Evolutionary conservation across 2,113 vertebrate genomes (phyloP).

Genomic region (Hyla sarda): DNA sequence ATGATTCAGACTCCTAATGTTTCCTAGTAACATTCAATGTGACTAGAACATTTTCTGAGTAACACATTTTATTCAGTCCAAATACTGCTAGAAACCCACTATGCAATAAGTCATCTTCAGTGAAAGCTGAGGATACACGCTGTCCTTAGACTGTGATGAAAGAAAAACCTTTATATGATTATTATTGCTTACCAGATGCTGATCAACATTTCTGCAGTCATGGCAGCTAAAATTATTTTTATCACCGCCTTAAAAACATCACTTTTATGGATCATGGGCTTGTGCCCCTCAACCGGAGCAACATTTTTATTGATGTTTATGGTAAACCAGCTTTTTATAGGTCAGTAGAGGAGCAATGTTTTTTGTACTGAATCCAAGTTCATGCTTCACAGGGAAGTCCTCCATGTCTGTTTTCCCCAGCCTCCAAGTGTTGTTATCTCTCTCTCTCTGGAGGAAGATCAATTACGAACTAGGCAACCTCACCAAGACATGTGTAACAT

Average conservation of each 20-base stretch:
- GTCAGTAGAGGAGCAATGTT: neutral
- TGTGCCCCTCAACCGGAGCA: neutral
- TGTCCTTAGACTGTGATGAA: neutral
- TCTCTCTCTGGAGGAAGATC: neutral
- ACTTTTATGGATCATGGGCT: neutral
- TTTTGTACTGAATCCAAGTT: neutral
- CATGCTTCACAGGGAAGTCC: neutral
- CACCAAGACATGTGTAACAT: neutral
- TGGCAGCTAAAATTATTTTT: neutral
- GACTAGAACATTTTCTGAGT: neutral
- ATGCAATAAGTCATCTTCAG: neutral
- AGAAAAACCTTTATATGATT: neutral
- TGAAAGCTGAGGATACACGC: neutral
- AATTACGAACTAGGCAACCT: neutral
- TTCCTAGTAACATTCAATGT: conserved; percentile 7
- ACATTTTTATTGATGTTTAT: neutral
- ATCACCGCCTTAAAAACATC: neutral
- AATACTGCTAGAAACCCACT: neutral
- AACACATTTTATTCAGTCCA: neutral
- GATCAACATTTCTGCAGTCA: neutral
- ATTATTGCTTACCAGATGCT: neutral
- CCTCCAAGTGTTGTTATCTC: neutral
- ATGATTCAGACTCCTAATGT: conserved; percentile 19
- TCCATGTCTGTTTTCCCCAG: neutral
- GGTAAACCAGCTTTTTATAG: neutral